These are phyloP conservation scores for Pyrochroa serraticornis DNA, from an alignment of 2,888 invertebrate genomes.

Conservation along the genomic window DNA sequence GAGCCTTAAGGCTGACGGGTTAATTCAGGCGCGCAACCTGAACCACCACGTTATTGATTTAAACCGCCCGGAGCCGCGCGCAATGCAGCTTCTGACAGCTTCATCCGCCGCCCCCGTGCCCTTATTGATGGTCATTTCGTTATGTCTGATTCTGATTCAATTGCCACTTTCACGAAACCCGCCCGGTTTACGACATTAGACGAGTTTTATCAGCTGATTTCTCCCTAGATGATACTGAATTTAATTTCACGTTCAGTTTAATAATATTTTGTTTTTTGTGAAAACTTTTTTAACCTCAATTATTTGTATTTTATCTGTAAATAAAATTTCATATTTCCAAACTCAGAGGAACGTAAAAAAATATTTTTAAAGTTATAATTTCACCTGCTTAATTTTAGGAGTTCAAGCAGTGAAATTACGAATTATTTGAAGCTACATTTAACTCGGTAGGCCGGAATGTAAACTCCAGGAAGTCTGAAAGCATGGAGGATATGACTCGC, in stretches of 20 bases:
- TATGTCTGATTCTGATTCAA: conserved; percentile 49
- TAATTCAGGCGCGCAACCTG: conserved; percentile 47
- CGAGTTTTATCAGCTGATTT: conserved; percentile 17
- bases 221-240: neutral
- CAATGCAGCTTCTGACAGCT: conserved; percentile 46
- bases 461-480: too few relatives aligned
- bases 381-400: too few relatives aligned
- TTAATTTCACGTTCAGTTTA: conserved; percentile 7
- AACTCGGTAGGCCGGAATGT: too few relatives aligned
- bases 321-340: too few relatives aligned
- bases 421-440: too few relatives aligned
- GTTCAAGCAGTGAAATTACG: too few relatives aligned
- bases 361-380: too few relatives aligned
- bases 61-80: conserved; percentile 47
- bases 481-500: too few relatives aligned
- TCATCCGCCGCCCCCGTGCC: conserved; percentile 37
- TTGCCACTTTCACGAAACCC: conserved; percentile 33
- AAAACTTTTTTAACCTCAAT: neutral
- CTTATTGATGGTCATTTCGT: conserved; percentile 49
- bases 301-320: neutral
- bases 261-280: conserved; percentile 12
- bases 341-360: too few relatives aligned
- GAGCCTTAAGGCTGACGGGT: conserved; percentile 37
- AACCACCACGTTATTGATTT: conserved; percentile 47
- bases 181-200: conserved; percentile 17